Percentiles rank a stretch among this genome's conserved stretches.
These are phyloP conservation scores for Cardinalis cardinalis DNA, from an alignment of 2,113 vertebrate genomes.

Conservation along the genomic window DNA sequence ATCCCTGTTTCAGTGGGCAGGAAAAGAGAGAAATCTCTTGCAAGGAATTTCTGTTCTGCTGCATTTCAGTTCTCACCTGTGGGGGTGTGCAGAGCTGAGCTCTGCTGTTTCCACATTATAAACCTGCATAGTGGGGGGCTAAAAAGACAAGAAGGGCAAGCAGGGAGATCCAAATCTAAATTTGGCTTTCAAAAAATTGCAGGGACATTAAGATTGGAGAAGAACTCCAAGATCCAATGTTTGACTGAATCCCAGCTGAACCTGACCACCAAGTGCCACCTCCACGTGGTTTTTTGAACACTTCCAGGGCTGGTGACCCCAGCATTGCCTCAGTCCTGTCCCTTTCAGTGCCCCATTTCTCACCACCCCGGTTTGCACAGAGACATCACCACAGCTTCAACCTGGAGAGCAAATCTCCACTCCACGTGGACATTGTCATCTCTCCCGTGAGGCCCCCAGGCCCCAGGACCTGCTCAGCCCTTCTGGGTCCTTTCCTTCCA, in stretches of 20 bases:
- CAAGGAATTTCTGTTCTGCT: neutral
- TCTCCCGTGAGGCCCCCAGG: neutral
- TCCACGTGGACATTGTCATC: accelerated
- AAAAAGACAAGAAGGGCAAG: neutral
- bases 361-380: neutral
- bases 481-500: neutral
- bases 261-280: too few relatives aligned
- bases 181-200: neutral
- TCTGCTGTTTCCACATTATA: neutral
- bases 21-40: neutral
- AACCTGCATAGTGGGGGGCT: neutral
- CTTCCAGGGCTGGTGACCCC: neutral
- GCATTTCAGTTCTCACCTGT: neutral
- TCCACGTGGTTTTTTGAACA: too few relatives aligned
- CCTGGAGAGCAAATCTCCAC: neutral
- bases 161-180: neutral
- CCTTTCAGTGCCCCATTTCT: neutral
- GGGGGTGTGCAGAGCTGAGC: neutral
- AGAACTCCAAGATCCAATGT: neutral
- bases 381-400: neutral
- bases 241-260: neutral
- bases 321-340: neutral
- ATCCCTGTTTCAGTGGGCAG: neutral
- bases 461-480: neutral
- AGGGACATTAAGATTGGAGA: neutral